Evolutionary conservation across 1,140 invertebrate species (phyloP), one percentile per base, ranked within the genome.

Genomic region (Phymorhynchus buccinoides): DNA sequence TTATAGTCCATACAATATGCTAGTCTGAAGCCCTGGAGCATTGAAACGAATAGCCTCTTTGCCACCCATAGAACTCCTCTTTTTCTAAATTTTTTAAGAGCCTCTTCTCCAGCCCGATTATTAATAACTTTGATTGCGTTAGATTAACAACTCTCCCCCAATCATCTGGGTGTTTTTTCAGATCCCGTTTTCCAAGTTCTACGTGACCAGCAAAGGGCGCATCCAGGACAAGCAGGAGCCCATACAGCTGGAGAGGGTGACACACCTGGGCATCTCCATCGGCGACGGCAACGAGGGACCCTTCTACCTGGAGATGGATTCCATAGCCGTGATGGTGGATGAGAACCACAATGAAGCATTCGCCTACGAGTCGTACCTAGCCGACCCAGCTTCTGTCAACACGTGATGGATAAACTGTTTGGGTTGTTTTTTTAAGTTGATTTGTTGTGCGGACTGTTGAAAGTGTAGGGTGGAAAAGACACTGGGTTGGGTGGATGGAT

Each of bases 131-230:
- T n/a, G n/a, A n/a, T n/a, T n/a, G n/a, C n/a, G n/a, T n/a, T n/a
- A n/a, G n/a, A n/a, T n/a, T n/a, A n/a, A n/a, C n/a, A n/a, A n/a
- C n/a, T n/a, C n/a, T n/a, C n/a, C n/a, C n/a, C n/a, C n/a, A n/a
- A n/a, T n/a, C n/a, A n/a, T n/a, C n/a, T n/a, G n/a, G n/a, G n/a
- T n/a, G n/a, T n/a, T 73, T 0, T 88, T 93, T 30, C 93, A 96
- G 96, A 97, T 99, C 90, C 98, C 98, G 32, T 98, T 99, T 94
- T 98, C 97, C 7, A 98, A 98, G 93, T 99, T 99, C 93, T 95
- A 97, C 83, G 93, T 97, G 27, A 94, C 95, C 9, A 95, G 95
- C 27, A 97, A 97, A 94, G 98, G 98, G 6, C 92, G 96, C n/a
- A 92, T 98, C 68, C 97, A 98, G 93, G 97, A 98, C 93, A 94